phyloP scores from a whole-genome alignment of 2,888 invertebrate species.

The Plebejus argus region DNA sequence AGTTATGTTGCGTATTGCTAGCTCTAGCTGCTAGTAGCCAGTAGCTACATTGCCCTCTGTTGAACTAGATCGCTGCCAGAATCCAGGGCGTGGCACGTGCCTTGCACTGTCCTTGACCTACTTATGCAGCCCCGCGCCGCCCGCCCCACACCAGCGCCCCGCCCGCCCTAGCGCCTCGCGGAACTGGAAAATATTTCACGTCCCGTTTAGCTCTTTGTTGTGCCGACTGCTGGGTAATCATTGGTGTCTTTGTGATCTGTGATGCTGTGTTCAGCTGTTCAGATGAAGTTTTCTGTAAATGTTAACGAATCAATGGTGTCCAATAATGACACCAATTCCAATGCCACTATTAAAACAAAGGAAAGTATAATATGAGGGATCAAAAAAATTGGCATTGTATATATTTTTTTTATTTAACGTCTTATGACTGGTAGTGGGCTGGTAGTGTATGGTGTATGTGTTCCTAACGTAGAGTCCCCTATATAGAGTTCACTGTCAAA shows the following conservation, averaged over 20 bases:
- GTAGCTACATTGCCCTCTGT: conserved; percentile 32
- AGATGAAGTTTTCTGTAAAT: background rate
- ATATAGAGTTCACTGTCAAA: too few relatives aligned
- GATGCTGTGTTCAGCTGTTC: background rate
- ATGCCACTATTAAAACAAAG: too few relatives aligned
- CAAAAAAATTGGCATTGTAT: too few relatives aligned
- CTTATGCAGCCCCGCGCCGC: conserved; percentile 39
- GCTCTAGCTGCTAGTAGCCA: background rate
- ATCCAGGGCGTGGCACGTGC: conserved; percentile 43
- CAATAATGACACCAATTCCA: too few relatives aligned
- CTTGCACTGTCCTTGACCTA: conserved; percentile 47
- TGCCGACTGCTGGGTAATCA: background rate
- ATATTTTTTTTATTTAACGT: too few relatives aligned
- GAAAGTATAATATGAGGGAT: too few relatives aligned
- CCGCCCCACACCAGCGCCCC: conserved; percentile 22
- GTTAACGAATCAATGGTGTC: background rate
- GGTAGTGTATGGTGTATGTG: too few relatives aligned
- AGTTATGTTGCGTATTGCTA: background rate
- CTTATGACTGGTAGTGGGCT: too few relatives aligned
- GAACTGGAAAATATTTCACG: conserved; percentile 21
- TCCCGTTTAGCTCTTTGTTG: conserved; percentile 7
- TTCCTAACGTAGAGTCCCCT: too few relatives aligned
- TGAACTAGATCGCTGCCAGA: conserved; percentile 35
- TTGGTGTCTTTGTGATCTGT: background rate
- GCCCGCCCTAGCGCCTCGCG: background rate